phyloP scores from a whole-genome alignment of 2,113 vertebrate species.

The Hemiscyllium ocellatum region DNA sequence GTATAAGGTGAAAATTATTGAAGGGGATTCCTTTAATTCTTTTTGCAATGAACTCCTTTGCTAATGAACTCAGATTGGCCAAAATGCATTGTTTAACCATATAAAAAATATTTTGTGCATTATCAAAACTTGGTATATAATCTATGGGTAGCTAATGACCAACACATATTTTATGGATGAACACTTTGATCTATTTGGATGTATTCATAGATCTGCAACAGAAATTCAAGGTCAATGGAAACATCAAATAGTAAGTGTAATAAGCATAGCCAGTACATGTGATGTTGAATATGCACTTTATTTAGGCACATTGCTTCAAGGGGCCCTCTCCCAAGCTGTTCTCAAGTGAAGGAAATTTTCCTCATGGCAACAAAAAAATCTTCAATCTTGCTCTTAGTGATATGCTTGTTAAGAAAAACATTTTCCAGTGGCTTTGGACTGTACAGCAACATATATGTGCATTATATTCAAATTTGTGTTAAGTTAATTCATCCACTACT shows the following conservation, averaged over 20 bases:
- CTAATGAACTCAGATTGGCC: neutral
- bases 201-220: constrained; percentile 35
- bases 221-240: constrained; percentile 37
- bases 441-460: neutral
- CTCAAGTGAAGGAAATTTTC: constrained; percentile 1
- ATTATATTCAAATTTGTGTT: neutral
- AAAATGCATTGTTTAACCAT: constrained; percentile 9
- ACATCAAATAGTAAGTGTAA: constrained; percentile 34
- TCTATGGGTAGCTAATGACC: constrained; percentile 20
- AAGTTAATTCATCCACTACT: neutral
- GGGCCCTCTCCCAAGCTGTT: neutral
- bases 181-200: constrained; percentile 33
- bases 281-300: constrained; percentile 20
- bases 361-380: constrained; percentile 14
- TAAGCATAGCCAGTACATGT: constrained; percentile 23
- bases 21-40: neutral
- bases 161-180: constrained; percentile 35
- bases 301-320: constrained; percentile 31
- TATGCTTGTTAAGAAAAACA: neutral
- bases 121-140: constrained; percentile 25
- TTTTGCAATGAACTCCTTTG: neutral
- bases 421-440: neutral
- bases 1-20: neutral
- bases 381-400: neutral
- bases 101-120: neutral